These are phyloP conservation scores for Isoperla grammatica DNA, from an alignment of 2,888 invertebrate species.

Conservation along the genomic window DNA sequence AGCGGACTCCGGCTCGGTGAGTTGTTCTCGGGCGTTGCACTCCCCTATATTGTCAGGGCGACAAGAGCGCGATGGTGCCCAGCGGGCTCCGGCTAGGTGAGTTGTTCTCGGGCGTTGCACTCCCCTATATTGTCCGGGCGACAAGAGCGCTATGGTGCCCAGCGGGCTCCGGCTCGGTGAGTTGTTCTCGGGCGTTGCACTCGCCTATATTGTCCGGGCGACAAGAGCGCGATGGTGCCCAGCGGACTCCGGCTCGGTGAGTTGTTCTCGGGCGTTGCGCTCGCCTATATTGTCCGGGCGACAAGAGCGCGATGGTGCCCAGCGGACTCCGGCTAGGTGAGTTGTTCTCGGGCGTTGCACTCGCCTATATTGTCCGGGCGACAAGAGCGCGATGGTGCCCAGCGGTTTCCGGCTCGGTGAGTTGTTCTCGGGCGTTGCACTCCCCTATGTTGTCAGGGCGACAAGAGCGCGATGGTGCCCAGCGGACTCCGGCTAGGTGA, in stretches of 20 bases:
- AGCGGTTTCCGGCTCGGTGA: constrained; percentile 49
- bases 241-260: constrained; percentile 50
- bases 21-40: too few relatives aligned
- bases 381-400: constrained; percentile 53
- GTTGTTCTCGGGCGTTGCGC: too few relatives aligned
- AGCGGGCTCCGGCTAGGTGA: constrained; percentile 50
- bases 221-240: constrained; percentile 53
- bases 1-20: constrained; percentile 50
- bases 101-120: too few relatives aligned
- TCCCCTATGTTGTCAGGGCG: constrained; percentile 56
- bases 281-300: too few relatives aligned
- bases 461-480: constrained; percentile 53
- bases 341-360: too few relatives aligned
- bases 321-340: constrained; percentile 50
- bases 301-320: constrained; percentile 53
- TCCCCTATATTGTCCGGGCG: constrained; percentile 56
- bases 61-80: constrained; percentile 53
- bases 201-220: constrained; percentile 56
- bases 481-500: constrained; percentile 50
- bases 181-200: too few relatives aligned
- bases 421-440: too few relatives aligned
- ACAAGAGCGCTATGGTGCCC: constrained; percentile 53
- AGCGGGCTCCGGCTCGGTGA: constrained; percentile 50
- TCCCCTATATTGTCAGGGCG: constrained; percentile 56
- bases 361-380: constrained; percentile 56